Evolutionary conservation across 2,113 vertebrate species (phyloP).

Genomic region (Marcusenius ussheri): DNA sequence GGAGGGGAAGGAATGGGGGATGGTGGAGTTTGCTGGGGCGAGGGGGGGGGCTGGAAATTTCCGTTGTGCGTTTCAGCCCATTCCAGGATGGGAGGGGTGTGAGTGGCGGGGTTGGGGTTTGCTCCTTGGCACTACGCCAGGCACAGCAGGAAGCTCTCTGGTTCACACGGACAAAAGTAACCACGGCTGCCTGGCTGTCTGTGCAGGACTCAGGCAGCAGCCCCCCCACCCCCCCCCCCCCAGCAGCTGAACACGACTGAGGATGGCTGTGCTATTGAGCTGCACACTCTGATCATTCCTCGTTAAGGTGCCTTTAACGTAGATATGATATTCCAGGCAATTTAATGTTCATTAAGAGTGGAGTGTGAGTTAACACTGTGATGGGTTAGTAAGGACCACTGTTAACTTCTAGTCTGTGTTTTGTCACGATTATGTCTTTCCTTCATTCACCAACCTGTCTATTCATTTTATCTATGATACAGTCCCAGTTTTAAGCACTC

Average conservation of each 20-base stretch:
- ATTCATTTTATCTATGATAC: neutral
- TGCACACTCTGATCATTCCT: conserved; percentile 15
- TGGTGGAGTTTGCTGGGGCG: conserved; percentile 17
- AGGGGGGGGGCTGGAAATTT: conserved; percentile 59
- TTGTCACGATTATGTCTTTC: neutral
- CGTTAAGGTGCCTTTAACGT: neutral
- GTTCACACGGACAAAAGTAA: conserved; percentile 59
- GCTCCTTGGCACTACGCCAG: conserved; percentile 57
- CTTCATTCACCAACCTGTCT: neutral
- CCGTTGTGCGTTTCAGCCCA: conserved; percentile 54
- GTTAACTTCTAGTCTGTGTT: neutral
- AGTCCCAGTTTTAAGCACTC: neutral
- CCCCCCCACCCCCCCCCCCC: conserved; percentile 27
- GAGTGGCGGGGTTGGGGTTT: conserved; percentile 41
- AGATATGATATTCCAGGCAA: neutral
- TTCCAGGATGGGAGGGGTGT: conserved; percentile 58
- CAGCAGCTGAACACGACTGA: conserved; percentile 40
- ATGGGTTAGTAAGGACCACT: neutral
- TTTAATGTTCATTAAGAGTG: neutral
- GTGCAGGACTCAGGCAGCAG: conserved; percentile 32
- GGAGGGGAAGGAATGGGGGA: conserved; percentile 35
- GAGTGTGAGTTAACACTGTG: neutral
- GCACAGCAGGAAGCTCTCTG: conserved; percentile 59
- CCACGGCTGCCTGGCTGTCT: conserved; percentile 44
- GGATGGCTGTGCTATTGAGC: conserved; percentile 18